These are phyloP conservation scores for Gerris lacustris DNA, from an alignment of 2,888 invertebrate genomes.

Conservation along the genomic window DNA sequence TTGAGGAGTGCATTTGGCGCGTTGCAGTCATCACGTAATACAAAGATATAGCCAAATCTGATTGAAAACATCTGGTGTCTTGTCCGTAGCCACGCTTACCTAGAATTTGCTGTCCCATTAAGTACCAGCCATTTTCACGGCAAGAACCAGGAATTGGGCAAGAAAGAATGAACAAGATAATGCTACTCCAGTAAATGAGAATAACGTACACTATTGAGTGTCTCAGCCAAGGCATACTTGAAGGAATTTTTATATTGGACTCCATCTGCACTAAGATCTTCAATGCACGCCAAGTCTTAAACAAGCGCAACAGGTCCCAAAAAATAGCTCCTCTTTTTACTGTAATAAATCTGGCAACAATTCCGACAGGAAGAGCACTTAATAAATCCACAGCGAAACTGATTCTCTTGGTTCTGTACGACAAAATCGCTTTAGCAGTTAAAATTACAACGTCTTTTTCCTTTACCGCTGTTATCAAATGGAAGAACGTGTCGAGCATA, in stretches of 20 bases:
- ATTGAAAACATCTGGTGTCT: background rate
- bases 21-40: background rate
- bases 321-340: background rate
- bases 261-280: background rate
- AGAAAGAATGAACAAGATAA: background rate
- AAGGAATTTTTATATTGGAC: background rate
- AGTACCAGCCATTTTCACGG: background rate
- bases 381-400: background rate
- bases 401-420: background rate
- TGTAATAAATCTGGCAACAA: background rate
- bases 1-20: background rate
- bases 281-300: constrained; percentile 3
- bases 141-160: background rate
- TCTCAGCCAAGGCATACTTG: background rate
- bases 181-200: background rate
- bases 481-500: background rate
- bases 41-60: background rate
- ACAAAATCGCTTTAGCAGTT: background rate
- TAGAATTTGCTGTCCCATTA: background rate
- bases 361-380: background rate
- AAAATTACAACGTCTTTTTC: background rate
- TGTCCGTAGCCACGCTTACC: background rate
- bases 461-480: background rate
- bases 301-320: background rate
- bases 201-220: background rate